These are phyloP conservation scores for Chorisops tibialis DNA, from an alignment of 2,888 invertebrate species.

Conservation along the genomic window DNA sequence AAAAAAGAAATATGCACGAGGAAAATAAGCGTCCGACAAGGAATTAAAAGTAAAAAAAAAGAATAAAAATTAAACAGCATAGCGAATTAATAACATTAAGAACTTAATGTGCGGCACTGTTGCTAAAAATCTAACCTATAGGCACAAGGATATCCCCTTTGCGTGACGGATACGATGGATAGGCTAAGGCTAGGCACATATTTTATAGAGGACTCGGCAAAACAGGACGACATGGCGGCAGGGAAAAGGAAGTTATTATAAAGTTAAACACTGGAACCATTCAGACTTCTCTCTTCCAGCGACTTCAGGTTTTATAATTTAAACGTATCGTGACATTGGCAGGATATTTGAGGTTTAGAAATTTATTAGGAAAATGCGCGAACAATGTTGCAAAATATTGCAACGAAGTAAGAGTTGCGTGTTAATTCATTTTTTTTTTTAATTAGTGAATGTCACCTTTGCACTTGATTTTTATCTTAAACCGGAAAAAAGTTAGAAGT, in stretches of 20 bases:
- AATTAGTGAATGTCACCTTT: no score
- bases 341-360: no score
- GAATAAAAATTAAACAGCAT: conserved; percentile 6
- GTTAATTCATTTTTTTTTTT: no score
- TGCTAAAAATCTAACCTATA: background rate
- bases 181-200: background rate
- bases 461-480: no score
- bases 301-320: no score
- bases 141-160: conserved; percentile 15
- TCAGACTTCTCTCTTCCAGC: no score
- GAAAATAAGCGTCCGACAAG: background rate
- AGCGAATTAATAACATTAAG: conserved; percentile 20
- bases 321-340: no score
- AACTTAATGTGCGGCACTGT: background rate
- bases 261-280: conserved; percentile 5
- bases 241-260: conserved; percentile 18
- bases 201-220: background rate
- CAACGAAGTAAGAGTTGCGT: no score
- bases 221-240: background rate
- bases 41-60: background rate
- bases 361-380: no score
- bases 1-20: conserved; percentile 11
- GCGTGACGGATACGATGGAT: conserved; percentile 13
- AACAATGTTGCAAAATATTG: no score
- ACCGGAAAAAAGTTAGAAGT: no score